phyloP scores from a whole-genome alignment of 2,888 invertebrate genomes.

The Augiades crinisus region DNA sequence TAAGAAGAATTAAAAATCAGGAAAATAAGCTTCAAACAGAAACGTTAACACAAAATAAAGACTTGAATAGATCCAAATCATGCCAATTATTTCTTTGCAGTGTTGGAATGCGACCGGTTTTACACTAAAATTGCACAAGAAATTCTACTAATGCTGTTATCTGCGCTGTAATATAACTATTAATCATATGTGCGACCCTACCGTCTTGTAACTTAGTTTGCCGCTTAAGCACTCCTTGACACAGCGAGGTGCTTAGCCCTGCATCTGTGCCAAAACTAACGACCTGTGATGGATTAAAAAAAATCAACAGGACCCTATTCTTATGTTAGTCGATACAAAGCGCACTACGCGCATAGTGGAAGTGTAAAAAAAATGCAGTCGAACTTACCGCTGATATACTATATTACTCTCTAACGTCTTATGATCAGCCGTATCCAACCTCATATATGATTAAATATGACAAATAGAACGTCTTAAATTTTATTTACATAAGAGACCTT shows the following conservation, averaged over 20 bases:
- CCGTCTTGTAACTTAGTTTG: constrained; percentile 36
- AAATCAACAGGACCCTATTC: constrained; percentile 31
- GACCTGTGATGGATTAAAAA: constrained; percentile 47
- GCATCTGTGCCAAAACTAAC: constrained; percentile 72
- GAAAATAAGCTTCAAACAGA: no score
- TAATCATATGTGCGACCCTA: constrained; percentile 56
- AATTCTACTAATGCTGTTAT: constrained; percentile 10
- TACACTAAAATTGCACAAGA: constrained; percentile 4
- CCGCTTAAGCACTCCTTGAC: constrained; percentile 54
- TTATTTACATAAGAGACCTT: constrained; percentile 57
- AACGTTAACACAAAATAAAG: no score
- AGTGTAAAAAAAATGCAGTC: no score
- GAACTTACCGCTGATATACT: no score
- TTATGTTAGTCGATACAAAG: constrained; percentile 31
- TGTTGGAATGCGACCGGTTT: not conserved
- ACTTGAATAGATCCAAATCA: no score
- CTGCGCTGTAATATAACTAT: constrained; percentile 54
- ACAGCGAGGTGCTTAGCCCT: constrained; percentile 45
- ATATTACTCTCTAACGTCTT: no score
- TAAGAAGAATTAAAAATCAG: no score
- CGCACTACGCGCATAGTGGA: not conserved
- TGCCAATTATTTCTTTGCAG: no score
- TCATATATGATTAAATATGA: no score
- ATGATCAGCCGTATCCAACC: no score
- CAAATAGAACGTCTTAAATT: no score